Base-by-base conservation (phyloP, 2,797 vertebrate genomes). In the Scolopax rusticola region DNA sequence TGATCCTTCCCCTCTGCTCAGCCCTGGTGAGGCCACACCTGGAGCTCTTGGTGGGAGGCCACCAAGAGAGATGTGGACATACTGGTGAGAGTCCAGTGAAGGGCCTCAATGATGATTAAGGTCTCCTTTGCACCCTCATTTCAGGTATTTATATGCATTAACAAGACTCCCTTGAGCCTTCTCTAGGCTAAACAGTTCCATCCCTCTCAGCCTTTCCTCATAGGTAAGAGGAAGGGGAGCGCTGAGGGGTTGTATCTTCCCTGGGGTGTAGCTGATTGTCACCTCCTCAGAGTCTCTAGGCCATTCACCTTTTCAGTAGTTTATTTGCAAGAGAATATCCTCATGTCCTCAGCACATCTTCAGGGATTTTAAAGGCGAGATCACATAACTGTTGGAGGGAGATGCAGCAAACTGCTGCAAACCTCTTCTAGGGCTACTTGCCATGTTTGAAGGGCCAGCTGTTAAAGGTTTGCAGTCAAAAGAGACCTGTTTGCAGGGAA, bases 1-100 rank as follows among this genome's bases (percentile, higher is more conserved):
- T 47, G 56, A 28, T 51, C 3, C 32, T 89, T 74, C n/a, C 43
- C 6, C 18, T 28, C 10, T 70, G 4, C 36, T 38, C 0, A 54
- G 40, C 28, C 8, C 43, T 23, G 25, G 5, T 32, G 48, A 50
- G 17, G 18, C 47, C 33, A 11, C 16, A 18, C 4, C 38, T 65
- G 20, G n/a, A 74, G 56, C 6, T 61, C 40, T 60, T 9, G 16
- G 4, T 71, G 36, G 36, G 36, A 36, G 36, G 36, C 36, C 36
- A 36, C 9, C 1, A 0, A 50, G 51, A 45, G 50, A 65, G 19
- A 2, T 0, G 3, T 48, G 61, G 38, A 15, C 10, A 2, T 28
- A 14, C n/a, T 40, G 53, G 30, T 9, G 6, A 6, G 32, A 69
- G 68, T 47, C 33, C 68, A 50, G 12, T 17, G 24, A 90, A 61